Evolutionary conservation across 2,888 invertebrate genomes (phyloP), one percentile per base, ranked within the genome.

Genomic region (Cosmia trapezina): DNA sequence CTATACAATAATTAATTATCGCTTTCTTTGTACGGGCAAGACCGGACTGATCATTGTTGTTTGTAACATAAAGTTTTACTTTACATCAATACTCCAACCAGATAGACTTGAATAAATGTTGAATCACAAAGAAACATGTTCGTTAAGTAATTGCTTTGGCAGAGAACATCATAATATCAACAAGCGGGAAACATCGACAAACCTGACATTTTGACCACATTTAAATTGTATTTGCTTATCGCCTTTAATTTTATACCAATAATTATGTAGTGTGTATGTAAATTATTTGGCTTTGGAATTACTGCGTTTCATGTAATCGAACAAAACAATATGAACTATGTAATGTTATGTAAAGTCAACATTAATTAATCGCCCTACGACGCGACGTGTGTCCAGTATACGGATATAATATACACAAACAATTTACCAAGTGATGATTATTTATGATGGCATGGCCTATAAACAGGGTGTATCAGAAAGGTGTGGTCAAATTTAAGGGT

Each of bases 71-170:
- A 60, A 67, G 43, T 63, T 66, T 65, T 28, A 33, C 41, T 65
- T 64, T 60, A 28, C 11, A 54, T 51, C 19, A 54, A 62, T 41
- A 22, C 37, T 70, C n/a, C 12, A 57, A 49, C 45, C n/a, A 57
- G 62, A 69, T 70, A 51, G 22, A 59, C 65, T 49, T 57, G 60
- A 60, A 54, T 69, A 65, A 43, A 63, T 69, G 45, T 70, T 74
- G 62, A 73, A 63, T 71, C 41, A 75, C 66, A 73, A 72, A 57
- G 45, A 70, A 63, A 79, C 73, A 69, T 45, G 51, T 76, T 82
- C 17, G 45, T 71, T 71, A 57, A 70, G 49, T 66, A 57, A 67
- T n/a, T 60, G 54, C n/a, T 51, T 62, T 47, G 28, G n/a, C 67
- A 61, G 28, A 74, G 43, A 41, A 71, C 43, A 64, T 14, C 28